These are phyloP conservation scores for Lindbergichthys nudifrons DNA, from an alignment of 2,797 vertebrate genomes.

Conservation along the genomic window DNA sequence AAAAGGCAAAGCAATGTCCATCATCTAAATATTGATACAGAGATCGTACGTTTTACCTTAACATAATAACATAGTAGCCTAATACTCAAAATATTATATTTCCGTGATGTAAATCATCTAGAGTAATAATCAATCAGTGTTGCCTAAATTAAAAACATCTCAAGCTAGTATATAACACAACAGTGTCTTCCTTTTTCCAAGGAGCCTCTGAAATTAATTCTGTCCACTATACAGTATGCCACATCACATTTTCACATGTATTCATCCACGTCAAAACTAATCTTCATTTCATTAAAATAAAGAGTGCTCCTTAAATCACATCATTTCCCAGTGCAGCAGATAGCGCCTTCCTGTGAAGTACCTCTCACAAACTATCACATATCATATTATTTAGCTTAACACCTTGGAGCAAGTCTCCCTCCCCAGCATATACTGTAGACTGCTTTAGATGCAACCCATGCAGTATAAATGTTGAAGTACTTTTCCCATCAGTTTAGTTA, in stretches of 20 bases:
- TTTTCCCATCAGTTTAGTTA: conserved; percentile 27
- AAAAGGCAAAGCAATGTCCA: too few relatives aligned
- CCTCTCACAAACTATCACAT: conserved; percentile 48
- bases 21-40: too few relatives aligned
- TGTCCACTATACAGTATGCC: conserved; percentile 37
- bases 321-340: conserved; percentile 57
- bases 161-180: neutral
- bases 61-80: too few relatives aligned
- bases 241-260: conserved; percentile 65
- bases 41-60: too few relatives aligned
- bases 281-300: conserved; percentile 73
- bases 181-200: conserved; percentile 20
- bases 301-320: conserved; percentile 66
- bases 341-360: conserved; percentile 46
- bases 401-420: conserved; percentile 50
- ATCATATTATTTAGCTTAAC: conserved; percentile 57
- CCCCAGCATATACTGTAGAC: conserved; percentile 25
- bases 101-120: neutral
- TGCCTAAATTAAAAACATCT: neutral
- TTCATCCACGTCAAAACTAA: conserved; percentile 69
- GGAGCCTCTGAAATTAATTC: conserved; percentile 60
- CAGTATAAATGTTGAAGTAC: conserved; percentile 29
- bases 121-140: neutral
- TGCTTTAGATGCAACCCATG: conserved; percentile 30
- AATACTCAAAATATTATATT: too few relatives aligned